A percentile compares a stretch with the other conserved stretches of the same genome.
Evolutionary conservation across 2,888 invertebrate genomes (phyloP).

Genomic region (Acronicta leporina): DNA sequence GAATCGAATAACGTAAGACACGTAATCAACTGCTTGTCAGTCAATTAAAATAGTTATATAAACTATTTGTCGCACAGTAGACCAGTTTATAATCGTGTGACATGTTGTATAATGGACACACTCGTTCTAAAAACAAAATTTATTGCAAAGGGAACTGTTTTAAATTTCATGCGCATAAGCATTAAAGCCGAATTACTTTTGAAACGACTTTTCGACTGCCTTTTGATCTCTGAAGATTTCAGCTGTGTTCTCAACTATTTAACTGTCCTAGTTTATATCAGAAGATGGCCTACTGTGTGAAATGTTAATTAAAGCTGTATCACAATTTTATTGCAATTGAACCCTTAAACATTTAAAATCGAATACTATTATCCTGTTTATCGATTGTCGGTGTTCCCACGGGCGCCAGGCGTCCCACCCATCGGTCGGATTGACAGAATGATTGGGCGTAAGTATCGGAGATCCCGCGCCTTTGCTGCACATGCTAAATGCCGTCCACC

Average conservation of each 20-base stretch:
- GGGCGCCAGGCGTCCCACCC: slow-evolving; percentile 66
- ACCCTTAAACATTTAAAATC: slow-evolving; percentile 46
- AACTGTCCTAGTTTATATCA: slow-evolving; percentile 3
- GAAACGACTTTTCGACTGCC: slow-evolving; percentile 9
- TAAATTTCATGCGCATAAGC: slow-evolving; percentile 5
- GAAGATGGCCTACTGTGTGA: background rate
- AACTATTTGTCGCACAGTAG: slow-evolving; percentile 41
- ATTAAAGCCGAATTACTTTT: slow-evolving; percentile 6
- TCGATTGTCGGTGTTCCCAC: slow-evolving; percentile 73
- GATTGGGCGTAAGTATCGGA: slow-evolving; percentile 82
- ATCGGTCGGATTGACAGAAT: slow-evolving; percentile 81
- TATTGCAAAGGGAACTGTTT: slow-evolving; percentile 1
- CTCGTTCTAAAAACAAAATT: slow-evolving; percentile 18
- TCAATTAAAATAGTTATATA: slow-evolving; percentile 53
- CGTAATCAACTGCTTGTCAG: slow-evolving; percentile 46
- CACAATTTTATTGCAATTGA: slow-evolving; percentile 26
- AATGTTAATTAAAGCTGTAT: slow-evolving; percentile 7
- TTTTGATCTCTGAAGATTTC: slow-evolving; percentile 19
- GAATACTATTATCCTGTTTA: slow-evolving; percentile 58
- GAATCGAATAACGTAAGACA: slow-evolving; percentile 24
- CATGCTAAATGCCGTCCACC: slow-evolving; percentile 73
- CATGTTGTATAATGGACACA: slow-evolving; percentile 13
- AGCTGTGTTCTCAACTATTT: slow-evolving; percentile 8
- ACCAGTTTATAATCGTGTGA: slow-evolving; percentile 25
- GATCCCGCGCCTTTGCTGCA: slow-evolving; percentile 68